These are phyloP conservation scores for Oryzias celebensis DNA, from an alignment of 2,113 vertebrate genomes.

Conservation along the genomic window DNA sequence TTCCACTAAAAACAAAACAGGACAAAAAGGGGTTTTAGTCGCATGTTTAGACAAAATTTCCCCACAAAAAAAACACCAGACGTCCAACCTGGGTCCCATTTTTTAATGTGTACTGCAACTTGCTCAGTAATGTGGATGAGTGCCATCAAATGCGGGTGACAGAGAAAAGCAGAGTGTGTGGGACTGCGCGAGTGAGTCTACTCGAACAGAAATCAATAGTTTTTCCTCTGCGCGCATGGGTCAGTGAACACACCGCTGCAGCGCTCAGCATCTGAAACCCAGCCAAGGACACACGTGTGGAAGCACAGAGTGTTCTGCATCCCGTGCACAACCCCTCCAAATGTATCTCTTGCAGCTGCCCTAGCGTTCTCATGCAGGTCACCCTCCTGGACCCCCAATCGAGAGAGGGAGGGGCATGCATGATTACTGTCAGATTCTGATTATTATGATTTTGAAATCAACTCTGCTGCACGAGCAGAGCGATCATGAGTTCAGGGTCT, in stretches of 20 bases:
- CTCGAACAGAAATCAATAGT: conserved; percentile 55
- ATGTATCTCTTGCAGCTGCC: not conserved
- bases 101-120: not conserved
- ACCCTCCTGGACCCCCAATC: no score
- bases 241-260: conserved; percentile 43
- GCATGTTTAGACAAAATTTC: not conserved
- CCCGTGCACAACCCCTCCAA: conserved; percentile 11
- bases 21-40: not conserved
- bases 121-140: no score
- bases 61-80: not conserved
- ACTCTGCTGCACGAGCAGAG: no score
- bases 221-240: conserved; percentile 37
- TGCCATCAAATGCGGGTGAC: not conserved
- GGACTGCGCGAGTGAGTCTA: conserved; percentile 11
- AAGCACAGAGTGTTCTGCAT: conserved; percentile 8
- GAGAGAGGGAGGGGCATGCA: no score
- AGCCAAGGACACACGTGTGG: conserved; percentile 46
- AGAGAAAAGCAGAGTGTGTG: conserved; percentile 1
- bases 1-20: conserved; percentile 84
- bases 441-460: no score
- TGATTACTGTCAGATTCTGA: no score
- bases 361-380: no score
- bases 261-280: conserved; percentile 43
- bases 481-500: no score
- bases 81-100: not conserved